A percentile compares a stretch with the other conserved stretches of the same genome.
phyloP scores from a whole-genome alignment of 2,888 invertebrate genomes.

The Sarcophaga caerulescens region DNA sequence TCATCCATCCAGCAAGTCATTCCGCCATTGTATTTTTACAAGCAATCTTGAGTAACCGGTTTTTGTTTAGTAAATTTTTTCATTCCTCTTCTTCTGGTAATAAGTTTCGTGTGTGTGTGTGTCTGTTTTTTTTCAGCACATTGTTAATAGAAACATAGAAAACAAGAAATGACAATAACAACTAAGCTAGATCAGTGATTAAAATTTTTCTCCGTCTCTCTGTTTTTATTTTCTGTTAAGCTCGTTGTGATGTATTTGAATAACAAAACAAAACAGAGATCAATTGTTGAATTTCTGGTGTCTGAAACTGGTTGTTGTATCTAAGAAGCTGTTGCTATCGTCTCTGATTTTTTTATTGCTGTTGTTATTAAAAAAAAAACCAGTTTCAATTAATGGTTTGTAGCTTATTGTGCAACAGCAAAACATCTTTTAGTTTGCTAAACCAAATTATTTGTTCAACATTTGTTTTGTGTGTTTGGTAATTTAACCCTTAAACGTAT shows the following conservation, averaged over 20 bases:
- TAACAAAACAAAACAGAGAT: conserved; percentile 30
- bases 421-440: conserved; percentile 35
- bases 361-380: conserved; percentile 39
- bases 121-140: conserved; percentile 1
- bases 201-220: conserved; percentile 6
- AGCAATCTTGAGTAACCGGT: conserved; percentile 65
- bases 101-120: background rate
- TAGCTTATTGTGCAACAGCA: conserved; percentile 64
- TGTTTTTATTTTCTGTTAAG: background rate
- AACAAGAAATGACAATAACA: background rate
- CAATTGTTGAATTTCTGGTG: conserved; percentile 42
- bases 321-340: conserved; percentile 14
- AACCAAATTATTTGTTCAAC: background rate
- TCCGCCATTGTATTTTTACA: conserved; percentile 58
- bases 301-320: conserved; percentile 51
- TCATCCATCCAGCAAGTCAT: background rate
- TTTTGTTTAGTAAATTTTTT: conserved; percentile 30
- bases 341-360: conserved; percentile 24
- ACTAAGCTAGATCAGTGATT: conserved; percentile 43
- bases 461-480: background rate
- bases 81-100: background rate
- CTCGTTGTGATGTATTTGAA: conserved; percentile 37
- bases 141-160: conserved; percentile 2
- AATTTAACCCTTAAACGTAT: conserved; percentile 15
- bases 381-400: conserved; percentile 60